A percentile compares a stretch with the other conserved stretches of the same genome.
Conservation (phyloP, 2,888 invertebrate genomes). For the Sinotaia quadrata region DNA sequence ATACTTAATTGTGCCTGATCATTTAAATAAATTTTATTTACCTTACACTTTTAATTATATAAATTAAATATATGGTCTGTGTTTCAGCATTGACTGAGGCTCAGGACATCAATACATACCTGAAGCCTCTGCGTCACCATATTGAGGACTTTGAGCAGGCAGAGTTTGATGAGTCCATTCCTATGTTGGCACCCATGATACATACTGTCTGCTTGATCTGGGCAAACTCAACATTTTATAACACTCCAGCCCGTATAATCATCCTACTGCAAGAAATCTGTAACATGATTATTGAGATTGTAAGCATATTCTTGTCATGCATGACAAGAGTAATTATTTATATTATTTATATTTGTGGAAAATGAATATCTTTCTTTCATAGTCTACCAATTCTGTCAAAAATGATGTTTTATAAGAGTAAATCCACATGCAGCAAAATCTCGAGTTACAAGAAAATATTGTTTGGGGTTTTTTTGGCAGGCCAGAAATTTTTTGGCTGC, state of each 20-base stretch:
- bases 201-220: conserved; percentile 91
- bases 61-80: background rate
- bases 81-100: conserved; percentile 87
- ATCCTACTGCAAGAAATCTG: conserved; percentile 90
- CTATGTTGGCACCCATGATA: conserved; percentile 85
- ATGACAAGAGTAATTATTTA: too few relatives aligned
- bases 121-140: conserved; percentile 86
- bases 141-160: conserved; percentile 80
- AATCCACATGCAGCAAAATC: too few relatives aligned
- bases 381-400: too few relatives aligned
- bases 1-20: background rate
- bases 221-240: conserved; percentile 89
- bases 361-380: too few relatives aligned
- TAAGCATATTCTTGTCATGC: too few relatives aligned
- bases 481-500: conserved; percentile 92
- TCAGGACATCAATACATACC: conserved; percentile 88
- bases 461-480: background rate
- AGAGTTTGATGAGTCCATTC: conserved; percentile 71
- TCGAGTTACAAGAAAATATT: too few relatives aligned
- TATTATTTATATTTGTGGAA: too few relatives aligned
- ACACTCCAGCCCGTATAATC: conserved; percentile 89
- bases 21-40: background rate
- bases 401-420: too few relatives aligned
- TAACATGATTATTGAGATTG: conserved; percentile 91
- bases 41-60: background rate